Conservation (phyloP, 2,888 invertebrate species). For the Sericinus montela region DNA sequence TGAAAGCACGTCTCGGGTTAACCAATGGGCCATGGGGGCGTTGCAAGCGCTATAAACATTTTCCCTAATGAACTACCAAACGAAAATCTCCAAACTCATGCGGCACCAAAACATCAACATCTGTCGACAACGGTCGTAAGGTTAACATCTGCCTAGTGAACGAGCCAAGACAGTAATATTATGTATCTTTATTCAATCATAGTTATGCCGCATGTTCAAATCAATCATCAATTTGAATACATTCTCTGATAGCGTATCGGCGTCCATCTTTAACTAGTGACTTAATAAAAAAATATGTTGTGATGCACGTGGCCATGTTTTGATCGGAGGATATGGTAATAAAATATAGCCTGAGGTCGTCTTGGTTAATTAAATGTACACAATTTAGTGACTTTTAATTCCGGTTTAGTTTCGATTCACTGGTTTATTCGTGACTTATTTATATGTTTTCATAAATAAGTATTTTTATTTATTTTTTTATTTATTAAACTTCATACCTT, state of each 20-base stretch:
- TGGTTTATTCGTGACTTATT: no score
- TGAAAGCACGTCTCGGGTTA: background rate
- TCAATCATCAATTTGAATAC: conserved; percentile 78
- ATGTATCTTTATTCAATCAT: conserved; percentile 76
- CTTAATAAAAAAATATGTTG: conserved; percentile 36
- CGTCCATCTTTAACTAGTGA: conserved; percentile 38
- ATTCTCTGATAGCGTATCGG: conserved; percentile 49
- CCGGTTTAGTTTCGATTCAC: no score
- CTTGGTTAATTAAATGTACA: conserved; percentile 17
- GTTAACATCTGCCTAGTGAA: conserved; percentile 52
- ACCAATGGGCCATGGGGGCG: conserved; percentile 3
- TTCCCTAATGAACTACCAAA: conserved; percentile 16
- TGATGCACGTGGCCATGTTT: conserved; percentile 22
- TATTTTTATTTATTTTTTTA: no score
- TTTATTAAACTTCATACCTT: no score
- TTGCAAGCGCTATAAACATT: conserved; percentile 1
- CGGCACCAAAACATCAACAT: conserved; percentile 14
- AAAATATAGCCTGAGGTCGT: conserved; percentile 11
- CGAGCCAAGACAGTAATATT: conserved; percentile 62
- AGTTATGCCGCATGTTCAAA: conserved; percentile 57
- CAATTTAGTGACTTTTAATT: conserved; percentile 6
- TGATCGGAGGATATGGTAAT: conserved; percentile 20
- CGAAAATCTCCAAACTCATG: conserved; percentile 4
- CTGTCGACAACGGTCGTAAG: conserved; percentile 57
- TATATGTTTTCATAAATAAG: no score